These are phyloP conservation scores for Mnemiopsis leidyi DNA, from an alignment of 37 sponge, comb jelly and placozoan species.

Conservation along the genomic window DNA sequence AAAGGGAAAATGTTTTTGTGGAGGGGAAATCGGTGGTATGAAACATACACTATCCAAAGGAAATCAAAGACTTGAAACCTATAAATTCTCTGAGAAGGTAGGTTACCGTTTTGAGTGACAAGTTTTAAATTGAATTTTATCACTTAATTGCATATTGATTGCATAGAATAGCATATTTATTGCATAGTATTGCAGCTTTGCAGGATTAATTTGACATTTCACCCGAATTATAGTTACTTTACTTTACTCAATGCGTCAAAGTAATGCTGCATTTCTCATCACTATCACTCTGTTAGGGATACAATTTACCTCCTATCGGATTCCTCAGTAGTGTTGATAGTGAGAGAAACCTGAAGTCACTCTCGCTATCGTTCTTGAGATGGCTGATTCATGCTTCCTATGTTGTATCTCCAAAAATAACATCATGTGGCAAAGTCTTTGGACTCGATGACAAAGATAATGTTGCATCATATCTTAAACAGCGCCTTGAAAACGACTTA, in stretches of 20 bases:
- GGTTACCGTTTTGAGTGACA: too few relatives aligned
- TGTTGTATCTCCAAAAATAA: neutral
- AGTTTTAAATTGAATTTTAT: too few relatives aligned
- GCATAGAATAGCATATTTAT: too few relatives aligned
- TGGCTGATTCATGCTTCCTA: slow-evolving; percentile 14
- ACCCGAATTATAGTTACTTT: too few relatives aligned
- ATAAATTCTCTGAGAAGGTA: neutral
- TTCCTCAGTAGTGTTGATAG: slow-evolving; percentile 3
- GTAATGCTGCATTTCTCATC: too few relatives aligned
- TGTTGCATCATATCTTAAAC: neutral
- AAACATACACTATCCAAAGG: neutral
- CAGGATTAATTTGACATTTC: too few relatives aligned
- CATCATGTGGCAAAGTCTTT: neutral
- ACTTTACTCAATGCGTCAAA: too few relatives aligned
- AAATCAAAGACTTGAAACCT: neutral
- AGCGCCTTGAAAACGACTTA: neutral
- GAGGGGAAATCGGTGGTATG: slow-evolving; percentile 32
- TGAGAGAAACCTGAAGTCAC: neutral
- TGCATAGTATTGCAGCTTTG: too few relatives aligned
- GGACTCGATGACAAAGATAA: neutral
- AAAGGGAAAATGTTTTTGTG: slow-evolving; percentile 52
- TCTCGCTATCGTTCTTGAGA: neutral
- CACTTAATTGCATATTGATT: too few relatives aligned
- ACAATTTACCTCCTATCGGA: slow-evolving; percentile 3
- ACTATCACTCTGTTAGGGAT: too few relatives aligned